Base-by-base conservation (phyloP, 2,113 vertebrate species). In the Microcebus griseorufus region DNA sequence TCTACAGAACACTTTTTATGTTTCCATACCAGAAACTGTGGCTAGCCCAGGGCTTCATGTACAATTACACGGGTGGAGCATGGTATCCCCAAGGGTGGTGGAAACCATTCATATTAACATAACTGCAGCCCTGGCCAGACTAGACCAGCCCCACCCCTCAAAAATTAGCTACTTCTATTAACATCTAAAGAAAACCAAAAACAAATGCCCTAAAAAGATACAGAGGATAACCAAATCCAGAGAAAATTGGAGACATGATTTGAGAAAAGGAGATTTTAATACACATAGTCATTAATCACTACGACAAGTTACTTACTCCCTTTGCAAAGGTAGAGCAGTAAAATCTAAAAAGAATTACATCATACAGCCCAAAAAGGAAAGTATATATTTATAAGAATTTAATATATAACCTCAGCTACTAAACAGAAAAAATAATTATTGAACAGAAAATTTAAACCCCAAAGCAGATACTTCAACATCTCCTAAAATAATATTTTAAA, bases 321-420 rank as follows among this genome's bases (percentile, higher is more conserved):
- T 95, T 95, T 37, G 60, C 51, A 76, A 95, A 88, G 16, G 69
- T 9, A 75, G 27, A 92, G 23, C 9, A 93, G 60, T 64, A 92
- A 97, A 89, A 84, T 27, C 29, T 96, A 79, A 88, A 90, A 86
- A 65, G 29, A 97, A 96, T 84, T 90, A 34, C 6, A 96, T 88
- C 9, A 29, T 37, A 13, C 23, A 53, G 16, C 29, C 73, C 64
- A 70, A 85, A 93, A 85, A 72, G 9, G 34, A 73, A 96, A 70
- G 27, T 84, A 87, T 78, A 39, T 92, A 67, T 48, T 78, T 37
- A 69, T 39, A 89, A 90, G 27, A 83, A 55, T 90, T 96, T 87
- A 82, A 32, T 82, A 72, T 51, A 58, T 39, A 87, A 73, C 20
- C 48, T 83, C 42, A 97, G 27, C 32, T 69, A 51, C n/a, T 53